A percentile compares a stretch with the other conserved stretches of the same genome.
These are phyloP conservation scores for Actenoides lindsayi DNA, from an alignment of 2,113 vertebrate genomes.

Conservation along the genomic window DNA sequence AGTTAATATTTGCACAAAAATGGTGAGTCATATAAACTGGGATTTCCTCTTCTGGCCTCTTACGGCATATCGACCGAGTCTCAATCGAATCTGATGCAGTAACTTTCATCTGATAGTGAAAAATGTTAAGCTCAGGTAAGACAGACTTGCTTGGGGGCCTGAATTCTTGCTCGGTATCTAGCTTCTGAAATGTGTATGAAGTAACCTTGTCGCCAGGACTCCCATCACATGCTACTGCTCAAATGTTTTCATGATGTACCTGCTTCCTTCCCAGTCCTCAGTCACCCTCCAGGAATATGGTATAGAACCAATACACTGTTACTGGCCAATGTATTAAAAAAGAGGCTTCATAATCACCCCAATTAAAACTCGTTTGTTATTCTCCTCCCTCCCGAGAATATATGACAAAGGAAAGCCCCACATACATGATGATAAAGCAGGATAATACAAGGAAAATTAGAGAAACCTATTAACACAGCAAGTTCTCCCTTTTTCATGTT, in stretches of 20 bases:
- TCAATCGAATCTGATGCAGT: constrained; percentile 62
- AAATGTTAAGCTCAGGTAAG: not conserved
- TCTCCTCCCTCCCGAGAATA: not conserved
- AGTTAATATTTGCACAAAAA: constrained; percentile 87
- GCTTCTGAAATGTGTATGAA: not conserved
- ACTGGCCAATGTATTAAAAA: not conserved
- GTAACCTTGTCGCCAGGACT: not conserved
- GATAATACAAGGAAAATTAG: not conserved
- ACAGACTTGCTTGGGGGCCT: not conserved
- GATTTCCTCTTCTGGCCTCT: constrained; percentile 76
- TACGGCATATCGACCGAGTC: constrained; percentile 32
- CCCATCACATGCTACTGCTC: not conserved
- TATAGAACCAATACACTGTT: accelerated
- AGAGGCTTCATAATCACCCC: not conserved
- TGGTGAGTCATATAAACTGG: constrained; percentile 79
- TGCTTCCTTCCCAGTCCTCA: not conserved
- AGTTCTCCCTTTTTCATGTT: not conserved
- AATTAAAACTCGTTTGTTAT: not conserved
- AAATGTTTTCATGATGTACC: not conserved
- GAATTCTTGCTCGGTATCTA: not conserved
- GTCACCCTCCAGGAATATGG: not conserved
- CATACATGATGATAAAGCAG: not conserved
- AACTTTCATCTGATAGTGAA: constrained; percentile 48
- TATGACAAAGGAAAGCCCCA: not conserved
- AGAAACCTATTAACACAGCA: not conserved